Conservation (phyloP, 92 coral and sea anemone species). For the Epizoanthus ramosus region DNA sequence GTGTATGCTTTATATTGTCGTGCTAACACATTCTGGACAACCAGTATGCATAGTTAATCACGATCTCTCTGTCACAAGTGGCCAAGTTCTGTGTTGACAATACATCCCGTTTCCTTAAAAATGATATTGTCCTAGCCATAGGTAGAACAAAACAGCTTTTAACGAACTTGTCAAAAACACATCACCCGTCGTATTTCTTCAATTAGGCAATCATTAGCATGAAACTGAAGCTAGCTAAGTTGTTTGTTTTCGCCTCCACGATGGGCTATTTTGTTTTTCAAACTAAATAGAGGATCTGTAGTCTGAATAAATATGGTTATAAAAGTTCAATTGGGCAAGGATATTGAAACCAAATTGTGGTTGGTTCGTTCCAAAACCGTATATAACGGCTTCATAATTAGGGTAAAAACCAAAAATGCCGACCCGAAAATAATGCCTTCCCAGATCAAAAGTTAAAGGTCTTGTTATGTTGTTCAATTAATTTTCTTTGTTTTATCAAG, state of each 20-base stretch:
- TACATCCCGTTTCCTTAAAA: constrained; percentile 75
- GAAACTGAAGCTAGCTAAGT: constrained; percentile 86
- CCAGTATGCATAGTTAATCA: constrained; percentile 24
- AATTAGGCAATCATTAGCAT: constrained; percentile 89
- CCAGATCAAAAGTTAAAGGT: not conserved
- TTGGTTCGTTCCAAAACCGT: constrained; percentile 20
- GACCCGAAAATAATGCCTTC: not conserved
- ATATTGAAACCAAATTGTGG: constrained; percentile 75
- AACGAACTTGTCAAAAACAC: constrained; percentile 87
- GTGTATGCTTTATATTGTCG: constrained; percentile 31
- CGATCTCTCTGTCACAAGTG: constrained; percentile 63
- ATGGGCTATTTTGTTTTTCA: constrained; percentile 85
- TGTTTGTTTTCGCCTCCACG: constrained; percentile 78
- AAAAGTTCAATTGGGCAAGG: constrained; percentile 76
- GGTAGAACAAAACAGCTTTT: constrained; percentile 87
- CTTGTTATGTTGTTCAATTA: constrained; percentile 4
- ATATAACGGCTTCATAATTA: not conserved
- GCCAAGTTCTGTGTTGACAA: constrained; percentile 70
- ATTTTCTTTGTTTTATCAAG: constrained; percentile 24
- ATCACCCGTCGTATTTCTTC: constrained; percentile 70
- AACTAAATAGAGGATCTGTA: constrained; percentile 82
- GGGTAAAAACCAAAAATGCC: not conserved
- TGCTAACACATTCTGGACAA: constrained; percentile 35
- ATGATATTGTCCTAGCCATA: constrained; percentile 74
- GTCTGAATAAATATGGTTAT: constrained; percentile 86